phyloP scores from a whole-genome alignment of 2,888 invertebrate species.

The Phragmatobia fuliginosa region DNA sequence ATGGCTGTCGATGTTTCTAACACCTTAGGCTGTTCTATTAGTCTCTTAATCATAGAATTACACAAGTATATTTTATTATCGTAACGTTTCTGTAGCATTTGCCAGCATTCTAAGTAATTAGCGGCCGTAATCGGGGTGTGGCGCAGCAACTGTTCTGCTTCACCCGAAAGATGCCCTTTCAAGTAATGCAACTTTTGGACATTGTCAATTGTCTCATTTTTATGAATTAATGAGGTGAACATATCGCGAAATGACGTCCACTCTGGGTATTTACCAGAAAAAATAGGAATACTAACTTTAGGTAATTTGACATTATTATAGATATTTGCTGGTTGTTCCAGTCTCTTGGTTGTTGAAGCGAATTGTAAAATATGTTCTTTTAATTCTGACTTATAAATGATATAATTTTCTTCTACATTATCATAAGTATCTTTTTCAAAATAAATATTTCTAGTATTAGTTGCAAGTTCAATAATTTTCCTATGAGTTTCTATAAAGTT shows the following conservation, averaged over 20 bases:
- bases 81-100: neutral
- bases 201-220: neutral
- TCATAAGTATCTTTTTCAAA: too few relatives aligned
- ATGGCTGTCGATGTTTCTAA: neutral
- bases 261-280: too few relatives aligned
- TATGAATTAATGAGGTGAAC: too few relatives aligned
- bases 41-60: slow-evolving; percentile 10
- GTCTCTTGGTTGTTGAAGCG: neutral
- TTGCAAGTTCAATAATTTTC: too few relatives aligned
- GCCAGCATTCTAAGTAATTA: neutral
- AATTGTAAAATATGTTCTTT: neutral
- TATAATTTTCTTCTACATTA: too few relatives aligned
- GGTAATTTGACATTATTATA: too few relatives aligned
- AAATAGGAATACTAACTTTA: too few relatives aligned
- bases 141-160: slow-evolving; percentile 2
- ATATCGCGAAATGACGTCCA: too few relatives aligned
- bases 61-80: slow-evolving; percentile 5
- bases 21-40: neutral
- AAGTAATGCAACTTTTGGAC: too few relatives aligned
- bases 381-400: too few relatives aligned
- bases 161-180: neutral
- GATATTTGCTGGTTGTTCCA: neutral
- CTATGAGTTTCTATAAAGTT: too few relatives aligned
- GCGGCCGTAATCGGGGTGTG: neutral
- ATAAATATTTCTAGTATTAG: too few relatives aligned